Evolutionary conservation across 2,888 invertebrate species (phyloP).

Genomic region (Pyrrhia umbra): DNA sequence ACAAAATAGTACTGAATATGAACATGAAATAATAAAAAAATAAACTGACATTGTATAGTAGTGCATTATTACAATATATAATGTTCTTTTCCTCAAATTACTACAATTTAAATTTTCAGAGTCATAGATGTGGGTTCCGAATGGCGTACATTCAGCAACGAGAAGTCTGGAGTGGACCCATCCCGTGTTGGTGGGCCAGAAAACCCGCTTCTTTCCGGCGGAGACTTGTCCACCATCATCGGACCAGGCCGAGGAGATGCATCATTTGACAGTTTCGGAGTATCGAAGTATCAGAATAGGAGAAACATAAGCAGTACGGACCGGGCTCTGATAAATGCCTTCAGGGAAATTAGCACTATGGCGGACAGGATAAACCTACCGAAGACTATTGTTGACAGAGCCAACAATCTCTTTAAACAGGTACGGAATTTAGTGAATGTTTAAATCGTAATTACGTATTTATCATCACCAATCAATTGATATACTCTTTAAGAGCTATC

Average conservation of each 20-base stretch:
- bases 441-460: too few relatives aligned
- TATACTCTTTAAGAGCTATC: too few relatives aligned
- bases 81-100: background rate
- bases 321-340: slow-evolving; percentile 98
- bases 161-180: slow-evolving; percentile 98
- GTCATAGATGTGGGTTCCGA: slow-evolving; percentile 99
- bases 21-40: background rate
- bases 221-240: slow-evolving; percentile 99
- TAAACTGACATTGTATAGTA: too few relatives aligned
- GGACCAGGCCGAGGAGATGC: slow-evolving; percentile 94
- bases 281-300: slow-evolving; percentile 93
- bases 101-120: slow-evolving; percentile 85
- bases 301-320: slow-evolving; percentile 97
- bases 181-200: slow-evolving; percentile 99
- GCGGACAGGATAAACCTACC: slow-evolving; percentile 99
- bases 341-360: slow-evolving; percentile 99
- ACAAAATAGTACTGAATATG: slow-evolving; percentile 7
- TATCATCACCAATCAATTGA: too few relatives aligned
- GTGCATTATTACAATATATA: background rate
- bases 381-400: slow-evolving; percentile 98
- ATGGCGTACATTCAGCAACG: slow-evolving; percentile 99
- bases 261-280: slow-evolving; percentile 96
- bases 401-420: slow-evolving; percentile 99
- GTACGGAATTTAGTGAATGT: too few relatives aligned
- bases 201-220: slow-evolving; percentile 98